Evolutionary conservation across 2,113 vertebrate species (phyloP).

Genomic region (Notarius lentiginosus): DNA sequence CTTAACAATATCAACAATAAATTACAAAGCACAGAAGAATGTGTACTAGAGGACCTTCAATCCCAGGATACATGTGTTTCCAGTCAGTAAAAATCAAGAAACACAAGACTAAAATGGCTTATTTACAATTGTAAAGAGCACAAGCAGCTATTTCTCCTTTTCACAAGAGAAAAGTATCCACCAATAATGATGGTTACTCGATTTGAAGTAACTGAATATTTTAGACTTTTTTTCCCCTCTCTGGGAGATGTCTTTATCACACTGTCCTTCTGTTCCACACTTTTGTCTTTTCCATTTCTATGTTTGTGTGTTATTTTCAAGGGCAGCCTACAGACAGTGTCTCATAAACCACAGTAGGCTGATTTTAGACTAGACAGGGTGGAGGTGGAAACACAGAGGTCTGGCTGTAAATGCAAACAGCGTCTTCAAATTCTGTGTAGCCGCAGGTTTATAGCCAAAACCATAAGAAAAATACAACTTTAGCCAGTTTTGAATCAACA

Average conservation of each 20-base stretch:
- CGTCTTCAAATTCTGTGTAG: constrained; percentile 27
- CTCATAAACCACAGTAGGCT: constrained; percentile 60
- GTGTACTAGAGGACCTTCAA: background rate
- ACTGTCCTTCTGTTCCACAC: too few species aligned
- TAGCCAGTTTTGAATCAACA: constrained; percentile 9
- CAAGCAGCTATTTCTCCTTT: too few species aligned
- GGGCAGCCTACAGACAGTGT: constrained; percentile 48
- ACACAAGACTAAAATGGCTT: too few species aligned
- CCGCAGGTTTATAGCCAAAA: constrained; percentile 46
- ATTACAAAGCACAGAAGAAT: too few species aligned
- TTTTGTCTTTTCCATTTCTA: background rate
- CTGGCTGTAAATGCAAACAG: constrained; percentile 59
- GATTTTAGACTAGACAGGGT: constrained; percentile 70
- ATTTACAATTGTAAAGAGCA: too few species aligned
- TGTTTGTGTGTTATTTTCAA: constrained; percentile 34
- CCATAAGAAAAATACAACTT: constrained; percentile 48
- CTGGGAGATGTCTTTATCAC: background rate
- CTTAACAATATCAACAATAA: too few species aligned
- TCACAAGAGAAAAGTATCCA: background rate
- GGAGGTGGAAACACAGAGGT: constrained; percentile 61
- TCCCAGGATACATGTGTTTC: background rate
- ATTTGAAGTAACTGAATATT: background rate
- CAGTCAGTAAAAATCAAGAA: too few species aligned
- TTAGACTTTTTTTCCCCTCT: background rate
- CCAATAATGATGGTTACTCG: background rate